A percentile compares a stretch with the other conserved stretches of the same genome.
phyloP scores from a whole-genome alignment of 2,113 vertebrate genomes.

The Pipra filicauda region DNA sequence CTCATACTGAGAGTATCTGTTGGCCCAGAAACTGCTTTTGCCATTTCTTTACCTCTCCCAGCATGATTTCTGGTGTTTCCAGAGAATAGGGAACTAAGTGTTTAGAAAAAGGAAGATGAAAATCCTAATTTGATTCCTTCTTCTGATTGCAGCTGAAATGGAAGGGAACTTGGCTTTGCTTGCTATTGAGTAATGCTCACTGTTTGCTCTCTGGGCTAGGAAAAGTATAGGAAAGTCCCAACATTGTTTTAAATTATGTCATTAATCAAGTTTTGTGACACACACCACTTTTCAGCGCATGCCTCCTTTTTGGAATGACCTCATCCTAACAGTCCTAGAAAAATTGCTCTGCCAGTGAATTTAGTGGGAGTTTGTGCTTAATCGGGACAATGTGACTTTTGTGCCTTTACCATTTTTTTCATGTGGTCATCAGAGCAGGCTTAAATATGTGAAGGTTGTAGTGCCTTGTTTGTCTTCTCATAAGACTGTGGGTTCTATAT shows the following conservation, averaged over 20 bases:
- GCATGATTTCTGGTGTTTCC: not conserved
- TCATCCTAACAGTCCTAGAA: conserved; percentile 19
- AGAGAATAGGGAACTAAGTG: not conserved
- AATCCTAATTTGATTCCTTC: not conserved
- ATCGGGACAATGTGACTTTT: conserved; percentile 1
- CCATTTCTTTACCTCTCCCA: not conserved
- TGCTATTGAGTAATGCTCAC: not conserved
- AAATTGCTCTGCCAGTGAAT: not conserved
- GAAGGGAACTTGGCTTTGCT: not conserved
- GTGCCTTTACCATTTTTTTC: not conserved
- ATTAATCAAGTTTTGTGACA: conserved; percentile 43
- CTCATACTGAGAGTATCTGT: not conserved
- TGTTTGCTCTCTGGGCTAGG: not conserved
- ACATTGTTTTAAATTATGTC: conserved; percentile 34
- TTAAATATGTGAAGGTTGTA: not conserved
- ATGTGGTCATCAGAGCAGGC: not conserved
- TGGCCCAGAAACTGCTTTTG: not conserved
- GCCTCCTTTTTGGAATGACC: conserved; percentile 1
- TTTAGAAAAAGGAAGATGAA: conserved; percentile 7
- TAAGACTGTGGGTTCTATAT: not conserved
- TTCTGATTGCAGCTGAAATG: conserved; percentile 3
- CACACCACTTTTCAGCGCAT: not conserved
- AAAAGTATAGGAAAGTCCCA: conserved; percentile 26
- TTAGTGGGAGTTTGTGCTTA: not conserved
- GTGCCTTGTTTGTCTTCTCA: not conserved